phyloP scores from a whole-genome alignment of 2,113 vertebrate genomes.

The Phasianus colchicus region DNA sequence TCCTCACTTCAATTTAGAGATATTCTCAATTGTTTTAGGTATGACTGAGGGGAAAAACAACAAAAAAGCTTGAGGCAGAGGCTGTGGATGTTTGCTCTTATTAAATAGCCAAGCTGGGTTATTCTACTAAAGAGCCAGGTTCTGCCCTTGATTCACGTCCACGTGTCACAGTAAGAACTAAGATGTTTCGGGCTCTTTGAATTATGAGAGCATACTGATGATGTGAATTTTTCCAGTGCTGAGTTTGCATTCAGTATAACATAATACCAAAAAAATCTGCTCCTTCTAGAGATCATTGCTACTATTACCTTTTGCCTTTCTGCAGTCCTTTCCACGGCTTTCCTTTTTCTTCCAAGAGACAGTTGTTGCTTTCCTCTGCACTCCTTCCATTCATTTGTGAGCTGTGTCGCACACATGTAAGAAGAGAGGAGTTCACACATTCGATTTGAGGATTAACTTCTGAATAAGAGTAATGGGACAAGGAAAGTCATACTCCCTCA shows the following conservation, averaged over 20 bases:
- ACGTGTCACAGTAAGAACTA: rapidly evolving
- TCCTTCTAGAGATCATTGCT: neutral
- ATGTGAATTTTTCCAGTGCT: neutral
- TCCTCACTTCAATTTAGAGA: neutral
- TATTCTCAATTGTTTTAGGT: neutral
- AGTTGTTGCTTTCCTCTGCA: neutral
- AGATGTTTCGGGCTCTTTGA: neutral
- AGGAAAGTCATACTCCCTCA: neutral
- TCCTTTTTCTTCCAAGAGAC: neutral
- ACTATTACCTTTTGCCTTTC: neutral
- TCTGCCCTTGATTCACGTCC: neutral
- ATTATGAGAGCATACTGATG: neutral
- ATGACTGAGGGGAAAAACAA: neutral
- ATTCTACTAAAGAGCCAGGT: neutral
- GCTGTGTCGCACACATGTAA: neutral
- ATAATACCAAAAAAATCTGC: neutral
- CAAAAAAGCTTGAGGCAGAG: neutral
- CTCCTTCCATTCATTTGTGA: neutral
- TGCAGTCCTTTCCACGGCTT: neutral
- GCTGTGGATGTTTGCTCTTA: neutral
- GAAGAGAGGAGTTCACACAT: neutral
- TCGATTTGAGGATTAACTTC: neutral
- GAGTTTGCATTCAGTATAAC: neutral
- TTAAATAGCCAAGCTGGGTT: rapidly evolving
- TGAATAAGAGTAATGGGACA: neutral